phyloP scores from a whole-genome alignment of 2,797 vertebrate species.

The Hipposideros larvatus region DNA sequence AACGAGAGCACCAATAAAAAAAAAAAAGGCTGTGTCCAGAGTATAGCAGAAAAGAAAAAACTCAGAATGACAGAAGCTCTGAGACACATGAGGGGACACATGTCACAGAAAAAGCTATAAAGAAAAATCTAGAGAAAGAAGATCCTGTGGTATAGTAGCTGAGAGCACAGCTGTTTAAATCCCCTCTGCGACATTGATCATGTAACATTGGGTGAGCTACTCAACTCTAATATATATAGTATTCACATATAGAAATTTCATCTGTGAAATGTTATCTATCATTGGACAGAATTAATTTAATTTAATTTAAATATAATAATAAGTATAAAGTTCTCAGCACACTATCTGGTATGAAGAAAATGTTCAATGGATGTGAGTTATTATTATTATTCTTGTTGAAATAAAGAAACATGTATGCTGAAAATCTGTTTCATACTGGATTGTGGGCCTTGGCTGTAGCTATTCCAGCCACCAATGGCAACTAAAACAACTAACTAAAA shows the following conservation, averaged over 20 bases:
- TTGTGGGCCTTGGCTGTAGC: not conserved
- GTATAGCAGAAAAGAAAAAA: not conserved
- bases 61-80: conserved; percentile 1
- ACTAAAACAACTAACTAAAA: not conserved
- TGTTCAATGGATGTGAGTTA: not conserved
- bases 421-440: not conserved
- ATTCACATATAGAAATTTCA: not conserved
- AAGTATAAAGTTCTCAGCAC: not conserved
- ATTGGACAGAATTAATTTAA: not conserved
- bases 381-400: conserved; percentile 21
- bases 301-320: conserved; percentile 11
- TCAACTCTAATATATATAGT: not conserved
- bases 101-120: not conserved
- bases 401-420: not conserved
- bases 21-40: not conserved
- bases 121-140: not conserved
- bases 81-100: not conserved
- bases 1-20: not conserved
- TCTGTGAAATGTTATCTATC: not conserved
- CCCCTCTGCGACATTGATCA: not conserved
- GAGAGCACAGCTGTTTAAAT: not conserved
- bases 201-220: not conserved
- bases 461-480: not conserved
- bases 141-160: not conserved
- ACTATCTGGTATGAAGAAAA: not conserved